phyloP scores from a whole-genome alignment of 1,140 invertebrate genomes.

The Papilio glaucus region DNA sequence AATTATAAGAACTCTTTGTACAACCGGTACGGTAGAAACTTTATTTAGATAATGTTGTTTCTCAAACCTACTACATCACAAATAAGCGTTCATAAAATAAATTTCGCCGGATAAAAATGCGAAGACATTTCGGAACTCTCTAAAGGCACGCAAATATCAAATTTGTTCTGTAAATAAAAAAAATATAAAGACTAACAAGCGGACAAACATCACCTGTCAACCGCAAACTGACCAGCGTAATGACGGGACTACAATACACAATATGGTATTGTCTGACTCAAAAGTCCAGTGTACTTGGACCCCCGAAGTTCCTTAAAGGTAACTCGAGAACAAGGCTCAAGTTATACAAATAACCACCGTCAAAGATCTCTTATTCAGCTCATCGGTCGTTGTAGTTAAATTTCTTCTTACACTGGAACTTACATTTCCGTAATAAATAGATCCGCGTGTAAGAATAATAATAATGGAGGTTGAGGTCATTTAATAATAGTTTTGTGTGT shows the following conservation, averaged over 20 bases:
- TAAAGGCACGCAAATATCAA: slow-evolving; percentile 36
- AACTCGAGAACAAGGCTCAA: not conserved
- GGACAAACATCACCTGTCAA: slow-evolving; percentile 47
- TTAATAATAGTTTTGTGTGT: slow-evolving; percentile 16
- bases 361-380: not conserved
- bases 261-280: slow-evolving; percentile 41
- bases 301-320: not conserved
- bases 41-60: too few relatives aligned
- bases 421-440: not conserved
- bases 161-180: slow-evolving; percentile 48
- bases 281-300: slow-evolving; percentile 14
- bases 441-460: slow-evolving; percentile 9
- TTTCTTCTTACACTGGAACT: not conserved
- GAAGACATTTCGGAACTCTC: slow-evolving; percentile 28
- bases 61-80: not conserved
- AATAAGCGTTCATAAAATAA: not conserved
- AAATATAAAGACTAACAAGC: slow-evolving; percentile 37
- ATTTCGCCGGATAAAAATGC: slow-evolving; percentile 19
- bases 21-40: too few relatives aligned
- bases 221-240: slow-evolving; percentile 57
- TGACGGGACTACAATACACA: slow-evolving; percentile 51
- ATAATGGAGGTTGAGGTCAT: slow-evolving; percentile 17
- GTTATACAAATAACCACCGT: not conserved
- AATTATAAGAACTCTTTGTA: too few relatives aligned
- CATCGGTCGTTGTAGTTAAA: too few relatives aligned